Conservation (phyloP, 2,113 vertebrate species). For the Cardinalis cardinalis region DNA sequence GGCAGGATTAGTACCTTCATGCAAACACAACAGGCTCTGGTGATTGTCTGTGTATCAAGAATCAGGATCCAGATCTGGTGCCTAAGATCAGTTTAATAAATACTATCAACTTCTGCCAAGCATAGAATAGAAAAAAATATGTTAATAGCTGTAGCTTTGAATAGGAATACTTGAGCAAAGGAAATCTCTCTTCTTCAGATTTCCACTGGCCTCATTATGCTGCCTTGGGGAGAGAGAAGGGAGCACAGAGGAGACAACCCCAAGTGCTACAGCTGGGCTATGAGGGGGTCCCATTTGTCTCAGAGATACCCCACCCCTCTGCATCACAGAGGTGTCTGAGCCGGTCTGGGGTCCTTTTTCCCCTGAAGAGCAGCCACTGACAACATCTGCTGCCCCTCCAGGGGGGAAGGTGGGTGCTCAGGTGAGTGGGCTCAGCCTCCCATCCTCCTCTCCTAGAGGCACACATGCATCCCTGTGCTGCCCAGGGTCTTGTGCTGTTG, state of each 20-base stretch:
- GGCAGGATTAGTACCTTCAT: neutral
- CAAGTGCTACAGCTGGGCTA: neutral
- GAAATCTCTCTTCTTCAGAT: neutral
- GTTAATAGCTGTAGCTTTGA: neutral
- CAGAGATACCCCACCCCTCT: neutral
- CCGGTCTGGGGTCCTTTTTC: neutral
- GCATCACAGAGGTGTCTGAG: neutral
- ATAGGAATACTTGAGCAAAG: neutral
- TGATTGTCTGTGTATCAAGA: neutral
- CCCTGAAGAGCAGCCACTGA: neutral
- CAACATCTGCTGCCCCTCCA: neutral
- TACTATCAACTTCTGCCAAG: neutral
- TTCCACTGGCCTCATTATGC: accelerated
- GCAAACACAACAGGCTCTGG: conserved; percentile 28
- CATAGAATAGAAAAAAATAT: neutral
- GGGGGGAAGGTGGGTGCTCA: neutral
- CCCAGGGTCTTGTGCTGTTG: accelerated
- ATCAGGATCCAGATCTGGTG: neutral
- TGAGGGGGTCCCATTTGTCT: neutral
- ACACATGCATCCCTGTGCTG: neutral
- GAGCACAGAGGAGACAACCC: neutral
- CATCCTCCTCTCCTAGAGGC: neutral
- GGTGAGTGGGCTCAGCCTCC: neutral
- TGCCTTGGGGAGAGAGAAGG: neutral
- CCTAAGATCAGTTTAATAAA: conserved; percentile 30